Evolutionary conservation across 2,888 invertebrate genomes (phyloP), one percentile per base, ranked within the genome.

Genomic region (Syritta pipiens): DNA sequence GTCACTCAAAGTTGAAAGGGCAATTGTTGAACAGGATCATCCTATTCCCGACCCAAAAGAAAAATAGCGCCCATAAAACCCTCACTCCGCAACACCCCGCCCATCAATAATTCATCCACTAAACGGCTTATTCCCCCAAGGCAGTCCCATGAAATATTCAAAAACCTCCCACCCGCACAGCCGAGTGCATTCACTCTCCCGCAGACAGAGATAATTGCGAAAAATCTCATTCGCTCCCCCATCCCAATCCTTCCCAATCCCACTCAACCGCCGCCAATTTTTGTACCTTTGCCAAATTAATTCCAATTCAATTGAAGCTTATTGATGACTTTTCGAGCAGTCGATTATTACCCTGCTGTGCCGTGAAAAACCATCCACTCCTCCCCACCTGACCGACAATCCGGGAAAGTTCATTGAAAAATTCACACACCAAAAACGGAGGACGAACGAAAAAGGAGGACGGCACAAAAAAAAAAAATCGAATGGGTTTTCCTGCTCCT

Each of bases 251-350:
- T 35, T 7, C 12, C 22, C n/a, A 46, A 59, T 32, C 19, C 40
- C 4, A 40, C 37, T 28, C 26, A 49, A 1, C 30, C 4, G 1
- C 28, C 17, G 37, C 46, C 59, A 60, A 51, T 74, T 65, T 74
- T n/a, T n/a, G n/a, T n/a, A 74, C 24, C 49, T 60, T 46, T 22
- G 26, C 60, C 26, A 62, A 75, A 68, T 75, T 48, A 62, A 55
- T 68, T 68, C 68, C 53, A 55, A 68, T 68, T 62, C 68, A 68
- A 75, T 75, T 75, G 67, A 57, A 48, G 46, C 57, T 67, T 57
- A 67, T 67, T 68, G 75, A 75, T 68, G 68, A 75, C 60, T 62
- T 67, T 62, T 48, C 62, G 30, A 62, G 22, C 68, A 49, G 68
- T 62, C 67, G 68, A 68, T 68, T 68, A 57, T 57, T 67, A 57